phyloP scores from a whole-genome alignment of 1,140 invertebrate genomes.

The Panagrolaimus sp. region DNA sequence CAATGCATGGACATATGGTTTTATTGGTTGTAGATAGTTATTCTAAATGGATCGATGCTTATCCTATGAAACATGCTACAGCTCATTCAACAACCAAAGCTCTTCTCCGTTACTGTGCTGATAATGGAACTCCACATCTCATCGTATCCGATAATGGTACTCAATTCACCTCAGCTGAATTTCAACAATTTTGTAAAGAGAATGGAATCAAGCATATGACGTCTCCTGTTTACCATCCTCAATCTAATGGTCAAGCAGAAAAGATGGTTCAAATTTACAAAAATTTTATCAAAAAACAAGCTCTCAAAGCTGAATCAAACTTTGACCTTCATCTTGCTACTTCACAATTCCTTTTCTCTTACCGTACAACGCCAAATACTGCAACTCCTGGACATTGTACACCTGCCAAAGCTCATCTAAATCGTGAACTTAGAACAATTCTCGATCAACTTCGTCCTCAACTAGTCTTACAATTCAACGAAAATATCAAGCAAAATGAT shows the following conservation, averaged over 20 bases:
- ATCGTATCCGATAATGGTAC: not conserved
- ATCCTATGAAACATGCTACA: not conserved
- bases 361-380: no score
- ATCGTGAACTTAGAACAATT: no score
- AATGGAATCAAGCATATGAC: not conserved
- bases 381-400: no score
- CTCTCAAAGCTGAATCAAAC: no score
- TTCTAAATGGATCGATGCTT: slow-evolving; percentile 63
- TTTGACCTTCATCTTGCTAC: no score
- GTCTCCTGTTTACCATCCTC: not conserved
- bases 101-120: not conserved
- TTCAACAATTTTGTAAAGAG: not conserved
- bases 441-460: no score
- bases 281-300: no score
- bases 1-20: slow-evolving; percentile 51
- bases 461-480: no score
- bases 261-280: no score
- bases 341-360: no score
- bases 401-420: no score
- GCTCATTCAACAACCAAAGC: not conserved
- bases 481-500: no score
- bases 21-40: slow-evolving; percentile 60
- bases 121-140: not conserved
- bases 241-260: slow-evolving; percentile 9
- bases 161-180: not conserved